phyloP scores from a whole-genome alignment of 2,797 vertebrate species.

The Peromyscus attwateri region DNA sequence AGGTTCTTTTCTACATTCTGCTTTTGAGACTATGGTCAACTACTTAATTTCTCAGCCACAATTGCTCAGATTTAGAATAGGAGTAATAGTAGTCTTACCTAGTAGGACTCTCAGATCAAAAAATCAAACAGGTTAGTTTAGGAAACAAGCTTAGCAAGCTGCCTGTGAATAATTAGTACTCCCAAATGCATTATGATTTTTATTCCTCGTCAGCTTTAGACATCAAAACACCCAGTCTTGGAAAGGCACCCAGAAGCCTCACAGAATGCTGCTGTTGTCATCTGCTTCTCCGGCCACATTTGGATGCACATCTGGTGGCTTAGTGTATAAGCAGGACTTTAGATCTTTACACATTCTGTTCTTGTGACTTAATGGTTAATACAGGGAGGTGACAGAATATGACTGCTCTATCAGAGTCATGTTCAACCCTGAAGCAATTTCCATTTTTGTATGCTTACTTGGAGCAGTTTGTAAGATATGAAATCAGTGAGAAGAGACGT shows the following conservation, averaged over 20 bases:
- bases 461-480: conserved; percentile 53
- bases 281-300: neutral
- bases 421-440: conserved; percentile 73
- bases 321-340: neutral
- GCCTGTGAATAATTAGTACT: neutral
- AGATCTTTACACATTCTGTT: neutral
- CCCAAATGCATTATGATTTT: conserved; percentile 30
- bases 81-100: neutral
- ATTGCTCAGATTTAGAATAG: conserved; percentile 29
- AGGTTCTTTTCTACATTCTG: neutral
- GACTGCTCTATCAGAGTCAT: conserved; percentile 15
- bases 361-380: conserved; percentile 60
- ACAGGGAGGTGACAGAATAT: conserved; percentile 42
- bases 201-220: conserved; percentile 45
- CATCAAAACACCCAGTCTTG: neutral
- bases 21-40: conserved; percentile 3
- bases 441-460: conserved; percentile 75
- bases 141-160: neutral
- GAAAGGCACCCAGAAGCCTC: neutral
- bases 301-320: neutral
- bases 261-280: neutral
- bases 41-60: neutral
- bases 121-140: conserved; percentile 41
- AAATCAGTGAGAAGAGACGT: conserved; percentile 70
- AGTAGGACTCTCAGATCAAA: neutral